Conservation (phyloP, 1,140 invertebrate species). For the Tigriopus japonicus region DNA sequence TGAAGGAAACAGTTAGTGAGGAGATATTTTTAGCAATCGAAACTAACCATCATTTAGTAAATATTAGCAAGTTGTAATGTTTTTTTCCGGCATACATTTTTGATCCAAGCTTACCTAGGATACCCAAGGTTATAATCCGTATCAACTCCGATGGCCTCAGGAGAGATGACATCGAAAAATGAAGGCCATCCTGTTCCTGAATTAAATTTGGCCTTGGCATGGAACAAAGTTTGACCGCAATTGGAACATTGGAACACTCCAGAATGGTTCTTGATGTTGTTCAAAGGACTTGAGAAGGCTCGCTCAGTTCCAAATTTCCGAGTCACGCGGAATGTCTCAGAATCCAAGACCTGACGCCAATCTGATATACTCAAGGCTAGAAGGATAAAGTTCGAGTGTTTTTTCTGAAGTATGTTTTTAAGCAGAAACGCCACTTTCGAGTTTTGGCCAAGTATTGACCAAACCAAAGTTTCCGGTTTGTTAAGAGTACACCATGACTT, state of each 20-base stretch:
- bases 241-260: slow-evolving; percentile 17
- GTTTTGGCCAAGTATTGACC: no score
- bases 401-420: no score
- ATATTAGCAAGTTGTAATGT: no score
- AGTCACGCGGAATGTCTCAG: slow-evolving; percentile 11
- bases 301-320: slow-evolving; percentile 12
- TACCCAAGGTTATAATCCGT: neutral
- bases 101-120: no score
- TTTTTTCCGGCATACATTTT: no score
- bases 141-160: slow-evolving; percentile 1
- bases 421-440: no score
- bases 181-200: slow-evolving; percentile 32
- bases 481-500: no score
- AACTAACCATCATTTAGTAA: no score
- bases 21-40: no score
- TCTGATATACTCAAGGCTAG: neutral
- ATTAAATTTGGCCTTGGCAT: slow-evolving; percentile 39
- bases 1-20: no score
- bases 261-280: neutral
- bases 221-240: slow-evolving; percentile 16
- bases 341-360: slow-evolving; percentile 11
- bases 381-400: no score
- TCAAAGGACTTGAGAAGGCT: neutral
- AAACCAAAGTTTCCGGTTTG: no score
- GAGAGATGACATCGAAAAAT: slow-evolving; percentile 24